phyloP scores from a whole-genome alignment of 2,888 invertebrate genomes.

The Gari tellinella region DNA sequence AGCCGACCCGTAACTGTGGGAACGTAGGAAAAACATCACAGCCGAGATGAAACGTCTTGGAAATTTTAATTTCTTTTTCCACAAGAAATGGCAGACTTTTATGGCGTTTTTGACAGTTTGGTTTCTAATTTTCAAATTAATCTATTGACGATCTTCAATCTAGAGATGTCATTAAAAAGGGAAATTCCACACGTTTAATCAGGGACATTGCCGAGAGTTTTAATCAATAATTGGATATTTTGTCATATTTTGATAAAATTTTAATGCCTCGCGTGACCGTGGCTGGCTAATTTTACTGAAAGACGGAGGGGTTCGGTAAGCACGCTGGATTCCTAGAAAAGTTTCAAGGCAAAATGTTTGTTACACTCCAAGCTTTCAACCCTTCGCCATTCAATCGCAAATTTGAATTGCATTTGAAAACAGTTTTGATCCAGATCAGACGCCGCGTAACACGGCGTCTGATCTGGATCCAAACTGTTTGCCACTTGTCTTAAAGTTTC shows the following conservation, averaged over 20 bases:
- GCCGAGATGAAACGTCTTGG: constrained; percentile 6
- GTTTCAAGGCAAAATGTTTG: too few species aligned
- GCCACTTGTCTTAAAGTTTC: too few species aligned
- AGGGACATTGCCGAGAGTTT: constrained; percentile 15
- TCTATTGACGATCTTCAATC: constrained; percentile 28
- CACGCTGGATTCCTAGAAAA: too few species aligned
- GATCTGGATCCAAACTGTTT: too few species aligned
- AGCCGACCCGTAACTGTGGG: too few species aligned
- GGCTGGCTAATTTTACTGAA: not conserved
- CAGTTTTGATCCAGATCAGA: too few species aligned
- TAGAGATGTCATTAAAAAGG: constrained; percentile 36
- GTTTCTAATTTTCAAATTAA: constrained; percentile 46
- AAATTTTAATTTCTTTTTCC: constrained; percentile 6
- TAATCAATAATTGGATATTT: constrained; percentile 43
- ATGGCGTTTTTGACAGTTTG: constrained; percentile 35
- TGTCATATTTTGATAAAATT: constrained; percentile 47
- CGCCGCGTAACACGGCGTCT: too few species aligned
- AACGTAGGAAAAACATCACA: constrained; percentile 6
- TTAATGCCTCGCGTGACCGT: constrained; percentile 25
- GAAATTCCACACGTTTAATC: constrained; percentile 36
- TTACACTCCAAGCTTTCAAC: too few species aligned
- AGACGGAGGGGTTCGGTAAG: too few species aligned
- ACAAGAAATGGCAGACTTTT: constrained; percentile 41
- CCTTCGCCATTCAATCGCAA: too few species aligned
- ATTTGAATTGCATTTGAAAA: too few species aligned